Evolutionary conservation across 92 coral and sea anemone genomes (phyloP).

Genomic region (Zoanthus sansibaricus): DNA sequence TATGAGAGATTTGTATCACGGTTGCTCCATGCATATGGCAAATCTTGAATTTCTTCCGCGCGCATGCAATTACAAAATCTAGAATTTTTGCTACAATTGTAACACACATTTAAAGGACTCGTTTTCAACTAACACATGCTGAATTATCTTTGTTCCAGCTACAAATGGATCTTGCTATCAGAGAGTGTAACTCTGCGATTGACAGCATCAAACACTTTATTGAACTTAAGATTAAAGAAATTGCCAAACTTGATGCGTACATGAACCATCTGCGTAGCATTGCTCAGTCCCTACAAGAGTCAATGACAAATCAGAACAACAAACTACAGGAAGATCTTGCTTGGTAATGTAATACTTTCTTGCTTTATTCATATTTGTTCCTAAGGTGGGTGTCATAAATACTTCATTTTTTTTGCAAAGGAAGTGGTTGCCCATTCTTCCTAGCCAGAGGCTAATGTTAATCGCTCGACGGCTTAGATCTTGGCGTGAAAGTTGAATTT

Average conservation of each 20-base stretch:
- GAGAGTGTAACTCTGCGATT: slow-evolving; percentile 82
- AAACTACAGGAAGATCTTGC: slow-evolving; percentile 33
- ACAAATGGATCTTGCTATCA: slow-evolving; percentile 73
- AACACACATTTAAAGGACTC: too few species aligned
- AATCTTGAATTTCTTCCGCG: too few species aligned
- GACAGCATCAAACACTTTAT: slow-evolving; percentile 77
- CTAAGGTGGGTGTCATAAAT: neutral
- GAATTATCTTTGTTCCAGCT: slow-evolving; percentile 44
- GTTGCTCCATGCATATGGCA: too few species aligned
- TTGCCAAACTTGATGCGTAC: slow-evolving; percentile 49
- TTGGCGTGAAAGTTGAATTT: too few species aligned
- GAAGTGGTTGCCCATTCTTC: too few species aligned
- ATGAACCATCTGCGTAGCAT: slow-evolving; percentile 55
- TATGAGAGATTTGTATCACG: too few species aligned
- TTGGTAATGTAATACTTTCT: neutral
- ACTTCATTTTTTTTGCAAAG: too few species aligned
- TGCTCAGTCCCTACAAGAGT: slow-evolving; percentile 43
- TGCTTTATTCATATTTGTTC: neutral
- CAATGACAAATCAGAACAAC: slow-evolving; percentile 37
- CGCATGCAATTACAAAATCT: too few species aligned
- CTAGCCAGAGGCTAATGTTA: too few species aligned
- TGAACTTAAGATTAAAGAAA: slow-evolving; percentile 66
- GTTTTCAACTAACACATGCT: too few species aligned
- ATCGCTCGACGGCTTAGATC: too few species aligned
- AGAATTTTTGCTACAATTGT: too few species aligned